Percentiles rank a stretch among this genome's conserved stretches.
Evolutionary conservation across 53 echinoderm and acorn worm species (phyloP).

Genomic region (Glandiceps talaboti): DNA sequence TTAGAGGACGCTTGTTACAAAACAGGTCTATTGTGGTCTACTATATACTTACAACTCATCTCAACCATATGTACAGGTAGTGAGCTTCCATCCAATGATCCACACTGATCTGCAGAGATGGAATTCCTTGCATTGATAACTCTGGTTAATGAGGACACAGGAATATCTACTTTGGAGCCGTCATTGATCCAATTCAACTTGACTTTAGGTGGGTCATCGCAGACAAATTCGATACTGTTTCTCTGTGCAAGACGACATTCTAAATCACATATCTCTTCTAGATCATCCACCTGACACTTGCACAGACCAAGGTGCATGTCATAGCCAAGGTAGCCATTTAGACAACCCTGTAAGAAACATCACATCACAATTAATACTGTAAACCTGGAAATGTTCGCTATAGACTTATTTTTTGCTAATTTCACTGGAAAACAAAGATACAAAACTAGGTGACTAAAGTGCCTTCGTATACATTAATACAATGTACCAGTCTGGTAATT

Average conservation of each 20-base stretch:
- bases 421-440: too few relatives aligned
- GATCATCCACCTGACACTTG: slow-evolving; percentile 63
- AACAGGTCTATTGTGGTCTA: too few relatives aligned
- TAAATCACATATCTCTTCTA: slow-evolving; percentile 77
- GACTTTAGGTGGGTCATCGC: slow-evolving; percentile 71
- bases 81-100: slow-evolving; percentile 38
- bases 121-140: slow-evolving; percentile 89
- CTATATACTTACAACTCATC: slow-evolving; percentile 37
- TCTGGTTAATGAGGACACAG: slow-evolving; percentile 46
- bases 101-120: slow-evolving; percentile 74
- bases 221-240: slow-evolving; percentile 66
- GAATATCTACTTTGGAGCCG: slow-evolving; percentile 28
- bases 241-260: slow-evolving; percentile 80
- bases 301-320: slow-evolving; percentile 62
- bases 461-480: too few relatives aligned
- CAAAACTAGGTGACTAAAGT: too few relatives aligned
- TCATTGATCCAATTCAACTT: slow-evolving; percentile 37
- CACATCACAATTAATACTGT: background rate
- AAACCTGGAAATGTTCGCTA: too few relatives aligned
- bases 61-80: slow-evolving; percentile 45
- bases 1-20: too few relatives aligned
- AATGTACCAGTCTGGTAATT: too few relatives aligned
- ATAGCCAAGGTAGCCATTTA: slow-evolving; percentile 64
- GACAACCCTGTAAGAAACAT: slow-evolving; percentile 30
- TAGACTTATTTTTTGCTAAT: too few relatives aligned